Conservation (phyloP, 2,113 vertebrate genomes). For the Pungitius pungitius region DNA sequence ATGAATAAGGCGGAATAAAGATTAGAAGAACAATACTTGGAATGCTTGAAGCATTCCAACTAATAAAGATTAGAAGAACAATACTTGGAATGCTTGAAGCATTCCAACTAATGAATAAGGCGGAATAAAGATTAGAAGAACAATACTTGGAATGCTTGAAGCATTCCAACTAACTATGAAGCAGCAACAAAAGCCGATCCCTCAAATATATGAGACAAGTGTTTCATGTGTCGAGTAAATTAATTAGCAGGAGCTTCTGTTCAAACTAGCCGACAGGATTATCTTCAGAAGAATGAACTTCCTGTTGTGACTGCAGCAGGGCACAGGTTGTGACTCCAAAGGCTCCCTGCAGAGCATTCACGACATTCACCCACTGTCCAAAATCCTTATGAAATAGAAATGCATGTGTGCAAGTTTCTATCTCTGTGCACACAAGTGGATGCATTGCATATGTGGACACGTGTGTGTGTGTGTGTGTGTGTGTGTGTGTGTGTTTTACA, state of each 20-base stretch:
- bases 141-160: too few relatives aligned
- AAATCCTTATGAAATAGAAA: constrained; percentile 33
- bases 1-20: too few relatives aligned
- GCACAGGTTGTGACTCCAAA: neutral
- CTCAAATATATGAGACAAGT: neutral
- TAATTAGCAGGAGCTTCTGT: neutral
- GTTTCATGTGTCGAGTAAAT: neutral
- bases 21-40: too few relatives aligned
- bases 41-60: too few relatives aligned
- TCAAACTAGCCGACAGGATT: neutral
- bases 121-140: too few relatives aligned
- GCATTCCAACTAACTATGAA: too few relatives aligned
- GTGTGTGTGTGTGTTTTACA: neutral
- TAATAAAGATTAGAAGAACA: too few relatives aligned
- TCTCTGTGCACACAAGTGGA: neutral
- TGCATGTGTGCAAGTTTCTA: neutral
- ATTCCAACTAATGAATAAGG: too few relatives aligned
- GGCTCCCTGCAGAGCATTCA: neutral
- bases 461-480: neutral
- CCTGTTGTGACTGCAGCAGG: neutral
- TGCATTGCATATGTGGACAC: neutral
- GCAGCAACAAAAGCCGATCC: neutral
- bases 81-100: too few relatives aligned
- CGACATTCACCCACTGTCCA: constrained; percentile 13
- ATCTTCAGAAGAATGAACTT: neutral